These are phyloP conservation scores for Coelopa pilipes DNA, from an alignment of 2,888 invertebrate genomes.

Conservation along the genomic window DNA sequence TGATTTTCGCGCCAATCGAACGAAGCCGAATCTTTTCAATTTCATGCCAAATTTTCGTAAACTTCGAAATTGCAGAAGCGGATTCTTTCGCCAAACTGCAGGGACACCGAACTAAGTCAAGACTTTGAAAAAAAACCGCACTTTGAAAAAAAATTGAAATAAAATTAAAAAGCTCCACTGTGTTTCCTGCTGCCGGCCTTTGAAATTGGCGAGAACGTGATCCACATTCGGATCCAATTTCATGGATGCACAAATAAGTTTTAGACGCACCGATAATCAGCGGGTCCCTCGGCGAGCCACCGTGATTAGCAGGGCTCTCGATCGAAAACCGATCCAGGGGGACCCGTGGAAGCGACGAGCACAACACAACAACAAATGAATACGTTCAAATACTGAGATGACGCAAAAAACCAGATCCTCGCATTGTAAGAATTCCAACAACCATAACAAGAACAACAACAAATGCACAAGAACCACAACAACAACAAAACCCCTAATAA, in stretches of 20 bases:
- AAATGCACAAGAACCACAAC: neutral
- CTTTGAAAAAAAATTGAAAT: constrained; percentile 22
- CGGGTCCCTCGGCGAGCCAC: constrained; percentile 25
- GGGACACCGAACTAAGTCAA: neutral
- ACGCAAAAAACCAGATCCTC: constrained; percentile 23
- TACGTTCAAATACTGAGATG: neutral
- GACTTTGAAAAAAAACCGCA: neutral
- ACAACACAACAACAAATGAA: neutral
- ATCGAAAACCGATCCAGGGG: neutral
- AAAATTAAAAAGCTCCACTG: constrained; percentile 14
- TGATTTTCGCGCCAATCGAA: constrained; percentile 9
- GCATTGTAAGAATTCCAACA: constrained; percentile 26
- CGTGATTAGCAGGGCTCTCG: constrained; percentile 32
- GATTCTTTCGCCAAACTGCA: neutral
- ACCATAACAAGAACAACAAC: constrained; percentile 5
- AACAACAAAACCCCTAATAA: neutral
- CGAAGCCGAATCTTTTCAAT: constrained; percentile 29
- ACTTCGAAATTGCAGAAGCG: neutral
- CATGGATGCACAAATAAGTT: constrained; percentile 38
- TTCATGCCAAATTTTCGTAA: constrained; percentile 34
- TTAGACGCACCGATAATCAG: constrained; percentile 35
- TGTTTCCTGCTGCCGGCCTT: constrained; percentile 3
- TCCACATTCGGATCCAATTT: constrained; percentile 48
- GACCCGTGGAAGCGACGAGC: neutral
- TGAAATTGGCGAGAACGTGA: constrained; percentile 40